Evolutionary conservation across 2,797 vertebrate species (phyloP).

Genomic region (Poeciliopsis turneri): DNA sequence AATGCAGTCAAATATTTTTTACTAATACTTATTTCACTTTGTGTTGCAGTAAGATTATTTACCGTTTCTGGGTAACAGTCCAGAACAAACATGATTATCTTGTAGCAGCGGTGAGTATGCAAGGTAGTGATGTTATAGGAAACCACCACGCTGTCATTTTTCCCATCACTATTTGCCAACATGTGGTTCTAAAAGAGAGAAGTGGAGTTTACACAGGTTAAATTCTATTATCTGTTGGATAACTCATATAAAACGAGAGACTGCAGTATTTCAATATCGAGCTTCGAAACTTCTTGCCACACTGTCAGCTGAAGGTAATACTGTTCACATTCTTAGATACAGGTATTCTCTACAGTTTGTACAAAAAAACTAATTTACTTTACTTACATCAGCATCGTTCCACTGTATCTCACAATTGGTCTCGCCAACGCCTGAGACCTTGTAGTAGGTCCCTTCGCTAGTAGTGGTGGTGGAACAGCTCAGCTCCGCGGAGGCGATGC

Average conservation of each 20-base stretch:
- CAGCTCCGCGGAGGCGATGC: background rate
- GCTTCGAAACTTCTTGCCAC: background rate
- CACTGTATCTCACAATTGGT: rapidly evolving
- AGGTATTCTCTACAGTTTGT: background rate
- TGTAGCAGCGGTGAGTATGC: background rate
- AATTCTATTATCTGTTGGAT: background rate
- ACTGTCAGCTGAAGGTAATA: background rate
- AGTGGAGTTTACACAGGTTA: background rate
- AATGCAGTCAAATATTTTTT: background rate
- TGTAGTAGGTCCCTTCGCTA: background rate
- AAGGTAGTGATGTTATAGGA: background rate
- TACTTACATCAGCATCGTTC: background rate
- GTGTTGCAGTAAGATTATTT: background rate
- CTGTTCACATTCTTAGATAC: background rate
- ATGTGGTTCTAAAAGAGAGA: background rate
- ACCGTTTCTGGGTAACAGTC: background rate
- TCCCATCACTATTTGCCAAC: background rate
- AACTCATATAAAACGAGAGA: background rate
- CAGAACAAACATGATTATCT: background rate
- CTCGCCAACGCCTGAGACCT: background rate
- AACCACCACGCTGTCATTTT: background rate
- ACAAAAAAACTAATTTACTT: background rate
- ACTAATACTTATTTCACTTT: background rate
- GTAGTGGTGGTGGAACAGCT: background rate
- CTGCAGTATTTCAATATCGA: background rate